Percentiles rank a stretch among this genome's conserved stretches.
Conservation (phyloP, 2,888 invertebrate genomes). For the Ptychoptera contaminata region DNA sequence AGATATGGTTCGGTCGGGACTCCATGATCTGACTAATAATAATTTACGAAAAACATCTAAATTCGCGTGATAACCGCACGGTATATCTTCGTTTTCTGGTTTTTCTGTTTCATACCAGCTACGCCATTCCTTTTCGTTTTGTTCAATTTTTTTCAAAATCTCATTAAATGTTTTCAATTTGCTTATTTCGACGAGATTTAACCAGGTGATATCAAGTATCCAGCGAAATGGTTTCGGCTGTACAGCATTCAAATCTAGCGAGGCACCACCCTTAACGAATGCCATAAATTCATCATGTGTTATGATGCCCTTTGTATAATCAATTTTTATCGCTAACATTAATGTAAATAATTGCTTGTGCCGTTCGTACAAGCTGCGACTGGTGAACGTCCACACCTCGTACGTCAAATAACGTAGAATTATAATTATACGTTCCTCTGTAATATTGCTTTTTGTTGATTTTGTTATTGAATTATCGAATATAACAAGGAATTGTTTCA, state of each 20-base stretch:
- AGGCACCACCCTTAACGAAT: slow-evolving; percentile 93
- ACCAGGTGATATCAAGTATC: slow-evolving; percentile 92
- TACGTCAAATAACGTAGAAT: slow-evolving; percentile 80
- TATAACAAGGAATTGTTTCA: slow-evolving; percentile 84
- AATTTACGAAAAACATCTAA: slow-evolving; percentile 82
- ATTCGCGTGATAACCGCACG: slow-evolving; percentile 72
- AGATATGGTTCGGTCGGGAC: slow-evolving; percentile 85
- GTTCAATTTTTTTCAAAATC: slow-evolving; percentile 66
- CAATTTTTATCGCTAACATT: slow-evolving; percentile 91
- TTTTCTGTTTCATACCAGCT: slow-evolving; percentile 84
- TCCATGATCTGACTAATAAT: slow-evolving; percentile 81
- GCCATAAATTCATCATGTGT: slow-evolving; percentile 85
- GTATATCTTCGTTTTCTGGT: slow-evolving; percentile 81
- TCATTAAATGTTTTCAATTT: slow-evolving; percentile 66
- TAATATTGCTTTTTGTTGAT: slow-evolving; percentile 69
- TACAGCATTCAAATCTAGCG: slow-evolving; percentile 83
- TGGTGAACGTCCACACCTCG: slow-evolving; percentile 85
- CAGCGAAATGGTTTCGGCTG: slow-evolving; percentile 84
- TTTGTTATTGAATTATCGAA: slow-evolving; percentile 89
- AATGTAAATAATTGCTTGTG: slow-evolving; percentile 87
- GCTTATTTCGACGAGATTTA: slow-evolving; percentile 87
- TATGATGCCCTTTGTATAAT: slow-evolving; percentile 65
- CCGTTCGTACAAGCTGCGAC: slow-evolving; percentile 80
- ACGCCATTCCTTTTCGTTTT: slow-evolving; percentile 78
- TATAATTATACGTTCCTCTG: slow-evolving; percentile 73